Conservation (phyloP, 2,888 invertebrate genomes). For the Phyllotreta cruciferae region DNA sequence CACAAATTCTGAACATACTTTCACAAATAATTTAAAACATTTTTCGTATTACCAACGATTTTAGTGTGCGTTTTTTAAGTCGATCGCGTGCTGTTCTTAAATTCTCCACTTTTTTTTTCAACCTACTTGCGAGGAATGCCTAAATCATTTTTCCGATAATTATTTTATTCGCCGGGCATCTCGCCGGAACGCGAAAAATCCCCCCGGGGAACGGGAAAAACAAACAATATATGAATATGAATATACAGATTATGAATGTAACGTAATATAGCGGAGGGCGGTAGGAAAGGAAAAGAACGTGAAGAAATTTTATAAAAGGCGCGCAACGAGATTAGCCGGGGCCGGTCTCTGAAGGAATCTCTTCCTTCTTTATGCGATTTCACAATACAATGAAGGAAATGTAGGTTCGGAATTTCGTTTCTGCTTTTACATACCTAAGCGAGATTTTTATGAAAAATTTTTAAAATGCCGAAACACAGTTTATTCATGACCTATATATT, state of each 20-base stretch:
- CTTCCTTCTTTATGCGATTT: constrained; percentile 21
- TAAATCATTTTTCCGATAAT: constrained; percentile 23
- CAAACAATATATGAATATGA: constrained; percentile 34
- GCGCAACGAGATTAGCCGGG: constrained; percentile 28
- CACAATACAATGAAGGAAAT: constrained; percentile 18
- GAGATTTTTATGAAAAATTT: too few relatives aligned
- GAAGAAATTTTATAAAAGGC: constrained; percentile 26
- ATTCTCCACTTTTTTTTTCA: too few relatives aligned
- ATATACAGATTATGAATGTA: constrained; percentile 34
- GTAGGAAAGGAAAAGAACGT: constrained; percentile 23
- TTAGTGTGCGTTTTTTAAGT: too few relatives aligned
- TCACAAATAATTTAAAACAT: too few relatives aligned
- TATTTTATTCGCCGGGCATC: constrained; percentile 9
- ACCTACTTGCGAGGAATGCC: too few relatives aligned
- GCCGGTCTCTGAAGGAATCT: constrained; percentile 25
- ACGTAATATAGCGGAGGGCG: constrained; percentile 27
- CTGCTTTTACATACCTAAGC: background rate
- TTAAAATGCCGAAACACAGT: too few relatives aligned
- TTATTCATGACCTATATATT: too few relatives aligned
- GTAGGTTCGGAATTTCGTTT: constrained; percentile 16
- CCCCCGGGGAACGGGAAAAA: constrained; percentile 20
- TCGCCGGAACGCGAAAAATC: constrained; percentile 4
- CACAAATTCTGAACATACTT: too few relatives aligned
- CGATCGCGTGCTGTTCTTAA: too few relatives aligned
- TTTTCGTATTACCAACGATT: too few relatives aligned